These are phyloP conservation scores for Bathybates hornii DNA, from an alignment of 2,113 vertebrate genomes.

Conservation along the genomic window DNA sequence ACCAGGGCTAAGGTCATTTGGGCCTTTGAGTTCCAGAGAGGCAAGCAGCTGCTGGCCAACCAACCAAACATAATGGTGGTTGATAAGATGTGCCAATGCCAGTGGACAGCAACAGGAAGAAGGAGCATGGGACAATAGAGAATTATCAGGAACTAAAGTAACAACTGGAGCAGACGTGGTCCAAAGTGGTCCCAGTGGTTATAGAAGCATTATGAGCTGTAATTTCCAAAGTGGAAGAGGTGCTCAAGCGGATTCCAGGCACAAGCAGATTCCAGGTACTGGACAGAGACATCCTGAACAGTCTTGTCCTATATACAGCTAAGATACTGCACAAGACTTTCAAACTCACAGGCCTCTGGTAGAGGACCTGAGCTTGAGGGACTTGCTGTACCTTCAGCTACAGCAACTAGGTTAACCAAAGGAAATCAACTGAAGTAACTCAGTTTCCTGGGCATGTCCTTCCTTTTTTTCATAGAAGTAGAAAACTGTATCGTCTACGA, in stretches of 20 bases:
- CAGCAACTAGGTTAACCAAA: background rate
- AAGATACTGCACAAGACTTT: background rate
- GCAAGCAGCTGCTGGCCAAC: fast-evolving
- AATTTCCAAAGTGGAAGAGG: background rate
- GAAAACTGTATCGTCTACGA: background rate
- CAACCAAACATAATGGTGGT: background rate
- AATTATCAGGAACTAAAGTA: background rate
- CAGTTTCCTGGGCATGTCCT: background rate
- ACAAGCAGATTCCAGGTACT: background rate
- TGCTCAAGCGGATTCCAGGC: fast-evolving
- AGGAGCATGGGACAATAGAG: background rate
- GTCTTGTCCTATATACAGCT: background rate
- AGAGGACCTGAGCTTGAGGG: fast-evolving
- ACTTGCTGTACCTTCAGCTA: background rate
- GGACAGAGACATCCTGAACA: background rate
- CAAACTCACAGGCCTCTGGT: background rate
- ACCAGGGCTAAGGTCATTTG: background rate
- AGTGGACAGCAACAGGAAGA: background rate
- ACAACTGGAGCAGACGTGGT: background rate
- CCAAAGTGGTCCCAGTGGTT: background rate
- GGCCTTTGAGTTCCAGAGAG: background rate
- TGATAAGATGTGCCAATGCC: fast-evolving
- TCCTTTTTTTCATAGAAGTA: background rate
- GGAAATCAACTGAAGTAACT: background rate
- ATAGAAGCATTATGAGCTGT: background rate